Conservation (phyloP, 2,888 invertebrate genomes). For the Drosophila stalkeri region DNA sequence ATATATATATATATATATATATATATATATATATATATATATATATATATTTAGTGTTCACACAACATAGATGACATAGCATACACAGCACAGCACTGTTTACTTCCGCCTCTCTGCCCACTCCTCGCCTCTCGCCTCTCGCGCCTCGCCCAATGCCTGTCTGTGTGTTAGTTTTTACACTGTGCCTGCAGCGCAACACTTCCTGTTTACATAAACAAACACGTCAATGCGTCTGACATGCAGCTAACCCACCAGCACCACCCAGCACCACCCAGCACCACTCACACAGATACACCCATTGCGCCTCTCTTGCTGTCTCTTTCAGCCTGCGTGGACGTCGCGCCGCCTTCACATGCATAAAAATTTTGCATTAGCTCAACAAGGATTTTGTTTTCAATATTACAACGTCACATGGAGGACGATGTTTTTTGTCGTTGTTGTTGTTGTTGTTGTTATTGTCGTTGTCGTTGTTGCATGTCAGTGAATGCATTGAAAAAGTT, state of each 20-base stretch:
- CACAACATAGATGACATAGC: constrained; percentile 26
- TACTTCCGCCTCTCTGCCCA: constrained; percentile 50
- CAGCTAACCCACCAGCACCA: constrained; percentile 27
- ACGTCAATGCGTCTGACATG: constrained; percentile 73
- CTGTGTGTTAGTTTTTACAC: constrained; percentile 51
- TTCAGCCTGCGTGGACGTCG: constrained; percentile 1
- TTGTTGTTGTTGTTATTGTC: constrained; percentile 24
- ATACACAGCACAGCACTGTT: constrained; percentile 41
- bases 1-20: constrained; percentile 9
- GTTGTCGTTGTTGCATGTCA: constrained; percentile 20
- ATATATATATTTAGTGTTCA: constrained; percentile 6
- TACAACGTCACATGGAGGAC: constrained; percentile 39
- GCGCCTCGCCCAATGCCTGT: not conserved
- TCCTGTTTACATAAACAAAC: constrained; percentile 77
- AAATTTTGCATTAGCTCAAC: constrained; percentile 70
- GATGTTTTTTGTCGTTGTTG: constrained; percentile 17
- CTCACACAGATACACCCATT: not conserved
- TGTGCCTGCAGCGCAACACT: constrained; percentile 72
- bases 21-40: constrained; percentile 5
- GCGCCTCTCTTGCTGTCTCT: not conserved
- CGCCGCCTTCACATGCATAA: constrained; percentile 37
- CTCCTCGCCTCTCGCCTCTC: not conserved
- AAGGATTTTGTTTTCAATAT: constrained; percentile 73
- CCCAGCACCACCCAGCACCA: not conserved
- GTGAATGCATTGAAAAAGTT: constrained; percentile 37